Conservation (phyloP, 1,140 invertebrate species). For the Pararge aegeria region DNA sequence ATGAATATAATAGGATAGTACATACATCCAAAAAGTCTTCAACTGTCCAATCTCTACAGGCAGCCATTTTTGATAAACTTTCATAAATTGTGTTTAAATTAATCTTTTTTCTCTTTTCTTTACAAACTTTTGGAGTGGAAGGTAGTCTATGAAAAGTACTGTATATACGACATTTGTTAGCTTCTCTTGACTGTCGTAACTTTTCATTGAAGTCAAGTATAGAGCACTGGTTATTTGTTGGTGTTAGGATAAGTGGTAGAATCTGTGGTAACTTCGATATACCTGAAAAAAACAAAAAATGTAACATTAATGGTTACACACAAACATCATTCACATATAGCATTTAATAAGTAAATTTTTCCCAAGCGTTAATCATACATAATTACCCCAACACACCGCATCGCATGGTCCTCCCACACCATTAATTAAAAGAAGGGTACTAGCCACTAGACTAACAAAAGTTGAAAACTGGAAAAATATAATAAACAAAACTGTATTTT, state of each 20-base stretch:
- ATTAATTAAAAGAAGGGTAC: too few species aligned
- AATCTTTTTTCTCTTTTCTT: constrained; percentile 24
- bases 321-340: too few species aligned
- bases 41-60: constrained; percentile 8
- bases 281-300: constrained; percentile 49
- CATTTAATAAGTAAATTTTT: too few species aligned
- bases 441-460: too few species aligned
- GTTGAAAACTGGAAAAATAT: too few species aligned
- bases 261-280: constrained; percentile 36
- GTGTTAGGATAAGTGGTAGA: constrained; percentile 45
- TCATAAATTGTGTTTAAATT: constrained; percentile 43
- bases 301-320: too few species aligned
- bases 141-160: constrained; percentile 53
- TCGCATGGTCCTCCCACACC: too few species aligned
- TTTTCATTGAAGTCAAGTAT: constrained; percentile 63
- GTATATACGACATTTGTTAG: constrained; percentile 52
- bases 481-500: too few species aligned
- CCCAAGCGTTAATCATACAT: too few species aligned
- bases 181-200: constrained; percentile 31
- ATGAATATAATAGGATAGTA: too few species aligned
- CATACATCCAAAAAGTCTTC: constrained; percentile 45
- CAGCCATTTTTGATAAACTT: constrained; percentile 33
- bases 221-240: constrained; percentile 36
- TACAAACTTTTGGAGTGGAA: constrained; percentile 25
- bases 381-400: too few species aligned